Conservation (phyloP, 2,797 vertebrate genomes). For the Crax fasciolata region DNA sequence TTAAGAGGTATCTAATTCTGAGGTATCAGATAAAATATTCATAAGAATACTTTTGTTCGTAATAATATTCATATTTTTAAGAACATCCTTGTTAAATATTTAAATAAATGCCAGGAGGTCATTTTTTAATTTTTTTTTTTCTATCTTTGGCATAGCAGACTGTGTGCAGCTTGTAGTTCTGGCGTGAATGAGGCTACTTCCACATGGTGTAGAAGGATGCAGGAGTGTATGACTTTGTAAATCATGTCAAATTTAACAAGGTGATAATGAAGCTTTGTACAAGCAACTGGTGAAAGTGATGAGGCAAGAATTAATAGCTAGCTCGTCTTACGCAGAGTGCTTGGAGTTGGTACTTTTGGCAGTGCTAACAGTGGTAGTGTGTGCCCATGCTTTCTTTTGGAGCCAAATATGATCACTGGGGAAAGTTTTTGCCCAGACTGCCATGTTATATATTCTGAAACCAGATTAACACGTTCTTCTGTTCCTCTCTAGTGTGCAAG, state of each 20-base stretch:
- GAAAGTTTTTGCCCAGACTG: not conserved
- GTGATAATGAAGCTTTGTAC: not conserved
- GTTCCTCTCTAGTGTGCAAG: conserved; percentile 89
- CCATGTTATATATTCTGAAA: not conserved
- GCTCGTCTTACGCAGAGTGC: not conserved
- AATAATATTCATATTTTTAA: not conserved
- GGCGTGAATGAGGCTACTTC: not conserved
- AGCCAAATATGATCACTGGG: not conserved
- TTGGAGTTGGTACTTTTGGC: not conserved
- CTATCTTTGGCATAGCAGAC: not conserved
- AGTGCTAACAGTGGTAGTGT: not conserved
- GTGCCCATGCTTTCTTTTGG: not conserved
- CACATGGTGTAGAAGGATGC: not conserved
- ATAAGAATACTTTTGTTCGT: not conserved
- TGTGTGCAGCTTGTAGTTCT: not conserved
- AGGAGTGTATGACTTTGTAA: not conserved
- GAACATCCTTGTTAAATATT: not conserved
- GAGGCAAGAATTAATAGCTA: not conserved
- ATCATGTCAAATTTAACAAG: not conserved
- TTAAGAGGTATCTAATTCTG: not conserved
- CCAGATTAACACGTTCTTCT: not conserved
- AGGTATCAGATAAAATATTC: not conserved
- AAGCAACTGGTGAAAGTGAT: not conserved
- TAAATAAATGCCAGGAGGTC: not conserved
- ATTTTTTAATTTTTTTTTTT: not conserved